A percentile compares a stretch with the other conserved stretches of the same genome.
Evolutionary conservation across 2,797 vertebrate species (phyloP).

Genomic region (Podarcis siculus): DNA sequence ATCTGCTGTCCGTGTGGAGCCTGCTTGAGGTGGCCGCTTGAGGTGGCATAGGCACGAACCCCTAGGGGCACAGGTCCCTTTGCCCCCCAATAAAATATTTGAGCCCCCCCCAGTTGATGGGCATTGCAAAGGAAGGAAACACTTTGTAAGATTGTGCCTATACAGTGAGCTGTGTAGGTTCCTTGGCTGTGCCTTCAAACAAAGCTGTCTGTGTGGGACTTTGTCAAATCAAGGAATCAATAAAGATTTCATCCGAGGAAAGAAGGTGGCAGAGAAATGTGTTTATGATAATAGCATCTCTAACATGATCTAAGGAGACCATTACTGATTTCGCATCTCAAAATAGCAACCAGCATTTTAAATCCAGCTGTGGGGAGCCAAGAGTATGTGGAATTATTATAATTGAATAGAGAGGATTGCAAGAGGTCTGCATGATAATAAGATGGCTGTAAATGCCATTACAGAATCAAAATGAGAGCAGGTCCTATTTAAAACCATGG

Average conservation of each 20-base stretch:
- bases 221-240: conserved; percentile 45
- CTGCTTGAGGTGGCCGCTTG: too few relatives aligned
- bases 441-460: conserved; percentile 51
- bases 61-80: too few relatives aligned
- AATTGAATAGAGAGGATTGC: conserved; percentile 52
- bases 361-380: background rate
- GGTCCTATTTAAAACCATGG: conserved; percentile 59
- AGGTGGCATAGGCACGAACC: too few relatives aligned
- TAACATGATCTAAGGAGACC: conserved; percentile 21
- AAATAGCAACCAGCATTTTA: conserved; percentile 38
- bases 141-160: background rate
- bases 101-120: too few relatives aligned
- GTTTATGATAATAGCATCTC: conserved; percentile 54
- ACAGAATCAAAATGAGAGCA: conserved; percentile 51
- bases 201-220: conserved; percentile 41
- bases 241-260: conserved; percentile 52
- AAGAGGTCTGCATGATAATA: conserved; percentile 51
- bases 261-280: conserved; percentile 19
- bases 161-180: conserved; percentile 42
- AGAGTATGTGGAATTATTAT: conserved; percentile 55
- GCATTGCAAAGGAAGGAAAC: background rate
- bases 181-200: background rate
- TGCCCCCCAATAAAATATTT: too few relatives aligned
- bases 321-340: background rate
- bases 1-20: too few relatives aligned